Conservation (phyloP, 2,888 invertebrate species). For the Scaptomyza flava region DNA sequence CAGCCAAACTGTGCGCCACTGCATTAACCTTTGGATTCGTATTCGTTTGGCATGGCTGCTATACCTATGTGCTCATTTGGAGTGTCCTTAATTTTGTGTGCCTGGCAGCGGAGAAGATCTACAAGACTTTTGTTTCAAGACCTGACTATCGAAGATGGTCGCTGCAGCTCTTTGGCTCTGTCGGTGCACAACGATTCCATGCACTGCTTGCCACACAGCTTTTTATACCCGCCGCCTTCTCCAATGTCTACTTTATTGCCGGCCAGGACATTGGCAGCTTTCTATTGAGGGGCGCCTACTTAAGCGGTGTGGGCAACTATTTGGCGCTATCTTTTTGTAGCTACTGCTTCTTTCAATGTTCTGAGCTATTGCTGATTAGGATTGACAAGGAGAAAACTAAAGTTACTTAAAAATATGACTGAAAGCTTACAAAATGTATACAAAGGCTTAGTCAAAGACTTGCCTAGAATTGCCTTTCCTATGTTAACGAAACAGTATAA, state of each 20-base stretch:
- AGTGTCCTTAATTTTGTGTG: conserved; percentile 93
- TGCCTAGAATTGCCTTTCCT: background rate
- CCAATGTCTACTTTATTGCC: conserved; percentile 95
- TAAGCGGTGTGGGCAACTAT: conserved; percentile 80
- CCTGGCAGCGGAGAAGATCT: conserved; percentile 89
- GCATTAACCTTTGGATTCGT: conserved; percentile 92
- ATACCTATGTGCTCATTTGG: conserved; percentile 92
- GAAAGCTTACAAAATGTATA: no score
- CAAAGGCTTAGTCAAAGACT: background rate
- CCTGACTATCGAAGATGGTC: conserved; percentile 85
- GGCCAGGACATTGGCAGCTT: conserved; percentile 90
- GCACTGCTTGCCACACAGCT: conserved; percentile 90
- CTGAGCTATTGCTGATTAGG: conserved; percentile 72
- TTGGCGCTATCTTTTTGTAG: conserved; percentile 81
- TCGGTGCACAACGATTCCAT: conserved; percentile 87
- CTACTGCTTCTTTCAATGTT: conserved; percentile 83
- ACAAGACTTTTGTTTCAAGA: conserved; percentile 85
- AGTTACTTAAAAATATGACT: conserved; percentile 1
- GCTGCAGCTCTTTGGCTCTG: conserved; percentile 82
- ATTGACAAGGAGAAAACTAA: conserved; percentile 15
- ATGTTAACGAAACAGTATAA: background rate
- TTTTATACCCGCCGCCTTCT: conserved; percentile 91
- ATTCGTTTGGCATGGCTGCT: conserved; percentile 95
- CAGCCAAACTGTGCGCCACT: conserved; percentile 85
- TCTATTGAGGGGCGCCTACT: conserved; percentile 87